Evolutionary conservation across 2,888 invertebrate genomes (phyloP), one percentile per base, ranked within the genome.

Genomic region (Ornithoptera alexandrae): DNA sequence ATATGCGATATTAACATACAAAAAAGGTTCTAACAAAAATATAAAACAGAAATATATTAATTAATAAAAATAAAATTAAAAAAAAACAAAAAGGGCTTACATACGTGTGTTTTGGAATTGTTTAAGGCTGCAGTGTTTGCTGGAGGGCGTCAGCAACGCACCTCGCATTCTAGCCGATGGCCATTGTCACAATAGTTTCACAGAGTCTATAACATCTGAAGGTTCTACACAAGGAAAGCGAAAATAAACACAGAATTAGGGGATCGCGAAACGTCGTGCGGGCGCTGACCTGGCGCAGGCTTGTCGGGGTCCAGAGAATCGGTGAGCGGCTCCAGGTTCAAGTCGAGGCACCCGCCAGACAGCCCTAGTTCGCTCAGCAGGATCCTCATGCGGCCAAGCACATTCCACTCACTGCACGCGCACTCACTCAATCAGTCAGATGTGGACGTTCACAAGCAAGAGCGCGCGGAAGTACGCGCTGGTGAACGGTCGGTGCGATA

Each of bases 351-450:
- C 88, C 89, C 91, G 89, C 92, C 87, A 83, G 92, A 91, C 81
- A 93, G 90, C 88, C 93, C 93, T 86, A 93, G 86, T 83, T 93
- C 93, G 84, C 93, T 93, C 75, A 93, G 88, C 87, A 93, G 92
- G 92, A 93, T 93, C 93, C 93, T 93, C 93, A 93, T 93, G 88
- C 93, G 93, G 92, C 86, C 83, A 78, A 84, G 89, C 90, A 91
- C 92, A 91, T 90, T 89, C 89, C 92, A 91, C 89, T 90, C 92
- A 92, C 91, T 92, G 84, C 81, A 90, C 90, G 90, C 91, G 90
- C 90, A 89, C 90, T 86, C 90, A 90, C 88, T 87, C 89, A 90
- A 90, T 87, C 84, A 79, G 84, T 84, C 82, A 80, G 86, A 83
- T 69, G 74, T 74, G 84, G 84, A 81, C 81, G 83, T 81, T 81